phyloP scores from a whole-genome alignment of 2,113 vertebrate species.

The Ptilonorhynchus violaceus region DNA sequence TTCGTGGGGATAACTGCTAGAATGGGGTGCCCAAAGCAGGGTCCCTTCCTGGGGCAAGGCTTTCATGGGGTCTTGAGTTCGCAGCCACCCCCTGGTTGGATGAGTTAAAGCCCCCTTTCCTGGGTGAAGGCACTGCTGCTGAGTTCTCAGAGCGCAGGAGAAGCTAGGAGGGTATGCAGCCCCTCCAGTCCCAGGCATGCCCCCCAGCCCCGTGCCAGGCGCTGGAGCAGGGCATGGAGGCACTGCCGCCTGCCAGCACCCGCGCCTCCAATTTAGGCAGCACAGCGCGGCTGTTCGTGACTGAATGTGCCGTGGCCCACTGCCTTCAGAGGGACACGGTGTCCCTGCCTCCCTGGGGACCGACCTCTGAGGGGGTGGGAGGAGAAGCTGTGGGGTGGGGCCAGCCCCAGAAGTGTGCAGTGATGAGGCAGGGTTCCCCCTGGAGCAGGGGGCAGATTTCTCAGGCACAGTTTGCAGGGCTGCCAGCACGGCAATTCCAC shows the following conservation, averaged over 20 bases:
- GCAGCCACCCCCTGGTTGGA: rapidly evolving
- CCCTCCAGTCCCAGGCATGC: not conserved
- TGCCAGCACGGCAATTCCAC: rapidly evolving
- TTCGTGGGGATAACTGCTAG: rapidly evolving
- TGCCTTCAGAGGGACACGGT: not conserved
- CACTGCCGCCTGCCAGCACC: not conserved
- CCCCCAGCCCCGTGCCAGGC: rapidly evolving
- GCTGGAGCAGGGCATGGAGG: not conserved
- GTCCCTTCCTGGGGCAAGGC: not conserved
- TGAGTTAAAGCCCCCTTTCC: not conserved
- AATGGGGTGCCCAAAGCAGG: not conserved
- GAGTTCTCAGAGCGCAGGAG: not conserved
- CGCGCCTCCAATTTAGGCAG: not conserved
- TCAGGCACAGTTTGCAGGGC: not conserved
- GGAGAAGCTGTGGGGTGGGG: not conserved
- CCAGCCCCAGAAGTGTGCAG: not conserved
- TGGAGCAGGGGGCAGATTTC: not conserved
- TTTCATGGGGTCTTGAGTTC: not conserved
- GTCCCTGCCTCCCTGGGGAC: not conserved
- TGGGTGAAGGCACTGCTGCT: not conserved
- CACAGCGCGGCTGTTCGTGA: rapidly evolving
- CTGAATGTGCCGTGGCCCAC: not conserved
- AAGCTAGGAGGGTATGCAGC: rapidly evolving
- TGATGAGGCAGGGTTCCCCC: not conserved
- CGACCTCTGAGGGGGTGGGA: rapidly evolving